Conservation (phyloP, 2,113 vertebrate species). For the Beaufortia kweichowensis region DNA sequence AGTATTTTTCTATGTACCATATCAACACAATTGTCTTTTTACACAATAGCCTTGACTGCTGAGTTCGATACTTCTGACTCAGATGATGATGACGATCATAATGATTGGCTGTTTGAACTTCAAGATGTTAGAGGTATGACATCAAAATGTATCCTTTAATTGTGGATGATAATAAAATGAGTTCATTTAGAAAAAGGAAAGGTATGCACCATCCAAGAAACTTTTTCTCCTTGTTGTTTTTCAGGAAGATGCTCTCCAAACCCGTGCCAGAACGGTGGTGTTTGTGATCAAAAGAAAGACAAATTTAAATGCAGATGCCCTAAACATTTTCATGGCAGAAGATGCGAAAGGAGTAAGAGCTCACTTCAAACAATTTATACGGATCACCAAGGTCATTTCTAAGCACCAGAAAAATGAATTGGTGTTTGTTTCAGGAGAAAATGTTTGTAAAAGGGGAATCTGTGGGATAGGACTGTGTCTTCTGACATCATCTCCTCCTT, state of each 20-base stretch:
- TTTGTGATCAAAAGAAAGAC: conserved; percentile 62
- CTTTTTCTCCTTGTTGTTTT: background rate
- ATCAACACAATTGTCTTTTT: background rate
- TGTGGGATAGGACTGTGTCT: conserved; percentile 74
- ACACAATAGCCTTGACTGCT: conserved; percentile 35
- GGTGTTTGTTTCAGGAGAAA: conserved; percentile 58
- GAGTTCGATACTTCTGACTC: conserved; percentile 54
- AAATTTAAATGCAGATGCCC: conserved; percentile 69
- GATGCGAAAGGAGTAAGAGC: conserved; percentile 69
- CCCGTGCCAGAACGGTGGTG: conserved; percentile 70
- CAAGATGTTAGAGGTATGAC: conserved; percentile 62
- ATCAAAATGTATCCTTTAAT: background rate
- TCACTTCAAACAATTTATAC: background rate
- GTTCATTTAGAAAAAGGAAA: too few relatives aligned
- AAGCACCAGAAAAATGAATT: background rate
- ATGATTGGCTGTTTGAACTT: conserved; percentile 68
- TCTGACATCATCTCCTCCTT: conserved; percentile 64
- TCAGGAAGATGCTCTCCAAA: conserved; percentile 70
- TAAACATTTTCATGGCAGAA: conserved; percentile 62
- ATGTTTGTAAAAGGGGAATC: conserved; percentile 52
- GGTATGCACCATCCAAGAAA: too few relatives aligned
- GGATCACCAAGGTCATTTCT: background rate
- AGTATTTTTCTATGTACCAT: background rate
- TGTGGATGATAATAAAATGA: background rate
- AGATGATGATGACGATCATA: conserved; percentile 59